Evolutionary conservation across 1,140 invertebrate species (phyloP), one percentile per base, ranked within the genome.

Genomic region (Drosophila cardini): DNA sequence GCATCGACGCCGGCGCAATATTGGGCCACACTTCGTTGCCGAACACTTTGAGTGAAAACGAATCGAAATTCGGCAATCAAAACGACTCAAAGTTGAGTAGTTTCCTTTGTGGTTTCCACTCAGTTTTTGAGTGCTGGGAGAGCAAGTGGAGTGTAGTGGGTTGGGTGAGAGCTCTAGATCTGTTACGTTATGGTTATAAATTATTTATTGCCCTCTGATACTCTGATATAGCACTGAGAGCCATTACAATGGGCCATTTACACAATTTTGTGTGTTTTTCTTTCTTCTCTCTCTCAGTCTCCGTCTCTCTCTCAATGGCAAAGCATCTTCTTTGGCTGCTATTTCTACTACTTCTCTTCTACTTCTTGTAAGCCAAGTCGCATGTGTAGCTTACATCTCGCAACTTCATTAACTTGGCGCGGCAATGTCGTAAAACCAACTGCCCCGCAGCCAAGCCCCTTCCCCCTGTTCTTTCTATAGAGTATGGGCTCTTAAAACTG

Each of bases 201-300:
- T 86, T 87, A 86, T 87, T 86, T 87, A 86, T 87, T 76, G 76
- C 68, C 64, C 64, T 52, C 69, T 76, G 80, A 84, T 84, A 78
- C 36, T 52, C 36, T 52, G 62, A 55, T 55, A 64, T 18, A 61
- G 56, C 36, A 30, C 46, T 53, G 40, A 40, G 21, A 46, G 11
- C 56, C 57, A 73, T 69, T 69, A 61, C 76, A 72, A 70, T 26
- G 63, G 64, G 38, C 40, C 55, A 60, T 79, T 79, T 72, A 45
- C 40, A 38, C 55, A 30, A 60, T 45, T 63, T 70, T 55, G 40
- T 62, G 40, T 43, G 21, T 26, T 26, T 26, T 26, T 21, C n/a
- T 26, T 26, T 26, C 21, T 4, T 16, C 11, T 46, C 26, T 48
- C 15, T 65, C 42, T 50, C 53, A 30, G 43, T 57, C n/a, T n/a